Percentiles rank a stretch among this genome's conserved stretches.
These are phyloP conservation scores for Dermatemys mawii DNA, from an alignment of 2,113 vertebrate genomes.

Conservation along the genomic window DNA sequence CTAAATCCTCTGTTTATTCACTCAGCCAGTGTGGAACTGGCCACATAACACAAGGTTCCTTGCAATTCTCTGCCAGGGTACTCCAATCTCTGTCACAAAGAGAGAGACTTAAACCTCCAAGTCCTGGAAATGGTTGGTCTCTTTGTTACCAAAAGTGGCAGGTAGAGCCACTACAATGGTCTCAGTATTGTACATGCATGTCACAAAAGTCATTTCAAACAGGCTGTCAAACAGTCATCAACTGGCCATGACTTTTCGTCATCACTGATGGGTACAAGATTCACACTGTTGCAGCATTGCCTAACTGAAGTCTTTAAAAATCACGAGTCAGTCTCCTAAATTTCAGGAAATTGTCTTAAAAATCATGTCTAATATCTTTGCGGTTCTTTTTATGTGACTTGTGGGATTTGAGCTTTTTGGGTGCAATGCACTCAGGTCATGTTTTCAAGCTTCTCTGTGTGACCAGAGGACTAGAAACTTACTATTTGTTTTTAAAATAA, in stretches of 20 bases:
- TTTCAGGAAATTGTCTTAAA: not conserved
- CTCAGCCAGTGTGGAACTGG: not conserved
- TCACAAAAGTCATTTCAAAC: not conserved
- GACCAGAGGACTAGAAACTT: not conserved
- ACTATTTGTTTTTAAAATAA: not conserved
- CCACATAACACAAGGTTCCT: not conserved
- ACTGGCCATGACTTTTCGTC: not conserved
- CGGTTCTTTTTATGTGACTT: not conserved
- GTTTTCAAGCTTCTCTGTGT: not conserved
- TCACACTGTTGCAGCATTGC: not conserved
- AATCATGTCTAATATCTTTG: not conserved
- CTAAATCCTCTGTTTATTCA: not conserved
- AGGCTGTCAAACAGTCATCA: not conserved
- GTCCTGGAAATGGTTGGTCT: not conserved
- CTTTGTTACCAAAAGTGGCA: not conserved
- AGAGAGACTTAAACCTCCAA: not conserved
- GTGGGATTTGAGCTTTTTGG: not conserved
- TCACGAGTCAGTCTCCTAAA: not conserved
- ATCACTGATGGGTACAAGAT: not conserved
- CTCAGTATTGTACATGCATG: not conserved
- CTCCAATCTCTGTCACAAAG: not conserved
- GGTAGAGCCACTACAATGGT: not conserved
- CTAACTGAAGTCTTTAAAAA: not conserved
- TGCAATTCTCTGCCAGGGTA: not conserved
- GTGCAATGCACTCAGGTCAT: not conserved